Evolutionary conservation across 2,888 invertebrate genomes (phyloP).

Genomic region (Erebia palarica): DNA sequence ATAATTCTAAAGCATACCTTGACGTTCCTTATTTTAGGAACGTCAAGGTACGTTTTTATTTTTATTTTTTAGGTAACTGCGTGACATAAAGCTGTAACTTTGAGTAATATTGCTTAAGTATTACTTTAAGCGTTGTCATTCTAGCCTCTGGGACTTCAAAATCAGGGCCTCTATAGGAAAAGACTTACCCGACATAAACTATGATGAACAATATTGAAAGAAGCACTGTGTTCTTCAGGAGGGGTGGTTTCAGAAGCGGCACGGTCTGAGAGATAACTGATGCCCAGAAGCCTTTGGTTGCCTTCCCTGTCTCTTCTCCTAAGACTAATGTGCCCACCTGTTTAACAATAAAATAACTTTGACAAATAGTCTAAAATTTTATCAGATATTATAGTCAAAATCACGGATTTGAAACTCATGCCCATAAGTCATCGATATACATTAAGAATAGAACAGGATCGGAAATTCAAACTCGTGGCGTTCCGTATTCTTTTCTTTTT

Average conservation of each 20-base stretch:
- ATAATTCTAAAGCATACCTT: too few species aligned
- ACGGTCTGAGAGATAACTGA: conserved; percentile 69
- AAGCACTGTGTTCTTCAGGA: conserved; percentile 76
- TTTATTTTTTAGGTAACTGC: too few species aligned
- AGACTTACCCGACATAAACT: conserved; percentile 69
- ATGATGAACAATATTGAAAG: conserved; percentile 79
- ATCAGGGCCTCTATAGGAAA: too few species aligned
- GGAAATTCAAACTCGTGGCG: background rate
- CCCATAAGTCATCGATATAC: background rate
- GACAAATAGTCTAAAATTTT: background rate
- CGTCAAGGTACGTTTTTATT: too few species aligned
- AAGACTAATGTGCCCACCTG: conserved; percentile 59
- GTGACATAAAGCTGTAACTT: too few species aligned
- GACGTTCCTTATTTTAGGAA: too few species aligned
- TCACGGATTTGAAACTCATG: too few species aligned
- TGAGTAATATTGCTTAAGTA: too few species aligned
- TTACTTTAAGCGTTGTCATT: too few species aligned
- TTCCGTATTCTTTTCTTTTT: background rate
- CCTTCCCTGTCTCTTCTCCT: conserved; percentile 50
- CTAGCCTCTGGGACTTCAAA: too few species aligned
- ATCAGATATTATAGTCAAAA: background rate
- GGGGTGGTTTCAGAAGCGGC: conserved; percentile 76
- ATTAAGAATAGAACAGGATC: background rate
- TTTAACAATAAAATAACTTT: conserved; percentile 25
- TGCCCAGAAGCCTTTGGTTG: conserved; percentile 50